Conservation (phyloP, 2,888 invertebrate species). For the Oscheius sp. region DNA sequence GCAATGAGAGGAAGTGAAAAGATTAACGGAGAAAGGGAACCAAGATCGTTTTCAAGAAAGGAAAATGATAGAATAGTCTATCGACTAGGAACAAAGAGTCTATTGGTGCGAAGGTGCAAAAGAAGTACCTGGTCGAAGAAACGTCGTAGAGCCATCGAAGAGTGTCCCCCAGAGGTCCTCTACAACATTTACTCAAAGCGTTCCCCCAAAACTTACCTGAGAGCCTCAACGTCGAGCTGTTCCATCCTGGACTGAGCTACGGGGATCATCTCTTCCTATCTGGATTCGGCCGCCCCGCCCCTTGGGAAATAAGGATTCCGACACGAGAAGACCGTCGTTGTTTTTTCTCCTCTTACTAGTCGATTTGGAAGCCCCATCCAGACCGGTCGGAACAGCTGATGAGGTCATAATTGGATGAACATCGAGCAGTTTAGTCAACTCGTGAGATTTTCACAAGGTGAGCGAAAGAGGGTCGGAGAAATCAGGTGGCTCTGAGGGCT, state of each 20-base stretch:
- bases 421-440: not conserved
- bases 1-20: no score
- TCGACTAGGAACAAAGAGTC: no score
- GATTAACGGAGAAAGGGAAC: no score
- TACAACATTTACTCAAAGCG: not conserved
- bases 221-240: conserved; percentile 28
- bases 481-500: not conserved
- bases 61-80: no score
- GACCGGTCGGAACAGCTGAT: not conserved
- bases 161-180: conserved; percentile 23
- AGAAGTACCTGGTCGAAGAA: conserved; percentile 22
- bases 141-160: conserved; percentile 31
- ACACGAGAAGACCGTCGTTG: conserved; percentile 11
- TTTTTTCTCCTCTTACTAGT: not conserved
- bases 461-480: not conserved
- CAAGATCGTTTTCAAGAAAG: no score
- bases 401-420: conserved; percentile 28
- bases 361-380: conserved; percentile 7
- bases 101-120: not conserved
- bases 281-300: conserved; percentile 10
- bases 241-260: conserved; percentile 6
- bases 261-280: conserved; percentile 20
- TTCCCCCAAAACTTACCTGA: conserved; percentile 17
- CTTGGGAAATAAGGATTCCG: not conserved
- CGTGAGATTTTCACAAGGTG: no score